phyloP scores from a whole-genome alignment of 2,888 invertebrate genomes.

The Hirtodrosophila trivittata region DNA sequence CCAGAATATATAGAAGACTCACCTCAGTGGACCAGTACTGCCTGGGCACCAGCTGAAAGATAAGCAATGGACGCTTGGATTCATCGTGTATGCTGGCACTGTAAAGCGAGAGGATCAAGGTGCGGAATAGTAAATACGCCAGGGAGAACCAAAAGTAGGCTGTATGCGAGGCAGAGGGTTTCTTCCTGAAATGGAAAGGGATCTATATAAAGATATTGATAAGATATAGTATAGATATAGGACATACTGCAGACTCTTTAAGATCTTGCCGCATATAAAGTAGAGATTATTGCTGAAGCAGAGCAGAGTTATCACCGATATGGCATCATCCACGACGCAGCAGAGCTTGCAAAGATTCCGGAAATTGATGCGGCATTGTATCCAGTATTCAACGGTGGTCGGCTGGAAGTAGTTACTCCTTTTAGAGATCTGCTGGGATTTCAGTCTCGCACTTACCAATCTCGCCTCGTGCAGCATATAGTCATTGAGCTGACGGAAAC shows the following conservation, averaged over 20 bases:
- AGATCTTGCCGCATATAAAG: slow-evolving; percentile 86
- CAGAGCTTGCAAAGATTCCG: slow-evolving; percentile 85
- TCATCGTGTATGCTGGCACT: slow-evolving; percentile 86
- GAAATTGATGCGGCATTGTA: slow-evolving; percentile 85
- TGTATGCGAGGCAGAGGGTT: slow-evolving; percentile 82
- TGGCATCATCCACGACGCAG: slow-evolving; percentile 84
- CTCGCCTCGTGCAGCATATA: slow-evolving; percentile 84
- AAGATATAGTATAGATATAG: too few relatives aligned
- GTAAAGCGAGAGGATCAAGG: slow-evolving; percentile 85
- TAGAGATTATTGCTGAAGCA: slow-evolving; percentile 86
- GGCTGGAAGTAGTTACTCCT: slow-evolving; percentile 51
- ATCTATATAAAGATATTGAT: not conserved
- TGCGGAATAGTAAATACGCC: slow-evolving; percentile 85
- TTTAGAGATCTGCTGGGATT: too few relatives aligned
- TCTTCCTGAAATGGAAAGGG: slow-evolving; percentile 68
- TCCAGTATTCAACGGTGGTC: slow-evolving; percentile 84
- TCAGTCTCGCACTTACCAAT: slow-evolving; percentile 83
- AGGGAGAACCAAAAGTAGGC: slow-evolving; percentile 86
- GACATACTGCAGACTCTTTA: slow-evolving; percentile 85
- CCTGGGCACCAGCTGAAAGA: slow-evolving; percentile 83
- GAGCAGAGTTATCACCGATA: slow-evolving; percentile 85
- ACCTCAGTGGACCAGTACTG: slow-evolving; percentile 85
- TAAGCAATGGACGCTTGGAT: slow-evolving; percentile 82
- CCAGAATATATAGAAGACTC: too few relatives aligned
- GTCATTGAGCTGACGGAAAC: slow-evolving; percentile 87